Evolutionary conservation across 2,888 invertebrate species (phyloP).

Genomic region (Microplitis deprimator): DNA sequence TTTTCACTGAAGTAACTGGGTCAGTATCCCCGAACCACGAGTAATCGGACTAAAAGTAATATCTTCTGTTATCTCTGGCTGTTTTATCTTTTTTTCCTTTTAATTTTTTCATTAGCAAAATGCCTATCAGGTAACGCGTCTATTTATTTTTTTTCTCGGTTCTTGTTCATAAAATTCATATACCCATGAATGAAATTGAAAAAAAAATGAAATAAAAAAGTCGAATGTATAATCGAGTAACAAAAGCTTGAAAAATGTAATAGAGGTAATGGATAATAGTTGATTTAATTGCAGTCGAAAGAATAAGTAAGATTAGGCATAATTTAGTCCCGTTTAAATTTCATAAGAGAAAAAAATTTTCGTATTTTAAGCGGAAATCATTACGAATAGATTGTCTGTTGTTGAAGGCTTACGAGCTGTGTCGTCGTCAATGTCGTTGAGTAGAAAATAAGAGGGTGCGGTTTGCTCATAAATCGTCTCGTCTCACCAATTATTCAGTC

Average conservation of each 20-base stretch:
- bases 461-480: constrained; percentile 43
- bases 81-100: neutral
- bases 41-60: constrained; percentile 44
- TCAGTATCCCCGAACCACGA: constrained; percentile 37
- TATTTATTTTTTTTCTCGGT: neutral
- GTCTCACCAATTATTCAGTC: constrained; percentile 42
- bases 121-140: neutral
- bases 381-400: constrained; percentile 9
- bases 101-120: constrained; percentile 34
- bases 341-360: neutral
- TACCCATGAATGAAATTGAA: neutral
- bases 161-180: neutral
- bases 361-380: constrained; percentile 23
- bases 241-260: neutral
- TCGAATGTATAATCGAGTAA: neutral
- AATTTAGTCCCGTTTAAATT: neutral
- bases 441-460: constrained; percentile 38
- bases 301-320: neutral
- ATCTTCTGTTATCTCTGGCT: constrained; percentile 1
- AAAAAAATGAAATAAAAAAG: neutral
- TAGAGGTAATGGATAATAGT: neutral
- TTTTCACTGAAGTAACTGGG: constrained; percentile 25
- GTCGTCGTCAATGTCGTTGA: constrained; percentile 45
- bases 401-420: constrained; percentile 6
- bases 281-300: neutral